Conservation (phyloP, 2,888 invertebrate genomes). For the Pachydiplax longipennis region DNA sequence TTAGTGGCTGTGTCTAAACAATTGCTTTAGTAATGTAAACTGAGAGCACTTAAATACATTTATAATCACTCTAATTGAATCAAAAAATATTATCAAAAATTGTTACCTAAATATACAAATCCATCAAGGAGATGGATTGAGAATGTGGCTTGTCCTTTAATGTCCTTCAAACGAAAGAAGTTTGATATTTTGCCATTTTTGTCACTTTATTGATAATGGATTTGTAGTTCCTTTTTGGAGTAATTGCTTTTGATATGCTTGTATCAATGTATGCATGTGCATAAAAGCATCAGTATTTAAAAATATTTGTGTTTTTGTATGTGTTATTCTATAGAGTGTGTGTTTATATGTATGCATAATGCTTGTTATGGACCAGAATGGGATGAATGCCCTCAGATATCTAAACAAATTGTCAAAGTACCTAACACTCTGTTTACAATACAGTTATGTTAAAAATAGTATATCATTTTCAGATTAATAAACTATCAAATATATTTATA, state of each 20-base stretch:
- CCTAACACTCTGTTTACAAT: too few species aligned
- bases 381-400: too few species aligned
- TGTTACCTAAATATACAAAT: neutral
- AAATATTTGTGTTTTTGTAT: too few species aligned
- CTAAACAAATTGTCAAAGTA: too few species aligned
- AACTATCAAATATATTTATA: too few species aligned
- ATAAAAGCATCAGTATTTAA: too few species aligned
- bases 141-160: neutral
- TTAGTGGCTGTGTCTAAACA: neutral
- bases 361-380: too few species aligned
- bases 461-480: too few species aligned
- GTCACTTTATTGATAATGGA: neutral
- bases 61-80: neutral
- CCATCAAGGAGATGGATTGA: neutral
- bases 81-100: neutral
- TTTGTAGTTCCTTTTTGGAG: constrained; percentile 26
- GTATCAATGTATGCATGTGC: neutral
- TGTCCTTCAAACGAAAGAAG: neutral
- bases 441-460: too few species aligned
- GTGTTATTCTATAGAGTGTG: too few species aligned
- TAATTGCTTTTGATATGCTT: constrained; percentile 23
- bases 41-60: neutral
- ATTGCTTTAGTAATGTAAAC: neutral
- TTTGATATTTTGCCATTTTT: constrained; percentile 9
- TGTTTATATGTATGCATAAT: too few species aligned